Evolutionary conservation across 2,113 vertebrate genomes (phyloP), one percentile per base, ranked within the genome.

Genomic region (Cyanistes caeruleus): DNA sequence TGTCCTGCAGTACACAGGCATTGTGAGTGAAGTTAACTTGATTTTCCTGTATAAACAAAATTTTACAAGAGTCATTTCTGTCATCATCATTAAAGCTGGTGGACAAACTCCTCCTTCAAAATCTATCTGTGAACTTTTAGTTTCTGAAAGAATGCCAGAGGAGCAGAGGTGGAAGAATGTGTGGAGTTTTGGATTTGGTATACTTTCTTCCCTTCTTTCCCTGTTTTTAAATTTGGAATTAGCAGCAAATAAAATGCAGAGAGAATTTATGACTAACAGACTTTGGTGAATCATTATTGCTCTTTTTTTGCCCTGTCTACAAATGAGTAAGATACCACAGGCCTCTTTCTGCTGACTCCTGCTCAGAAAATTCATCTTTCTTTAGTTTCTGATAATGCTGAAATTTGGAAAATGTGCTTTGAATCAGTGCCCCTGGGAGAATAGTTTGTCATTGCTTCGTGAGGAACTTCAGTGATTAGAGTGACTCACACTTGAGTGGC

Each of bases 401-500:
- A 91, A 93, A 88, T 85, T 80, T 1, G 3, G 87, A 73, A 78
- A 93, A 92, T 84, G 74, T 53, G 39, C 97, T 97, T 95, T 97
- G 93, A 96, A 79, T 90, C 83, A 74, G 64, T 87, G 81, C 95
- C 97, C 96, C 96, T 95, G 89, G 97, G 97, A 98, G 98, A 98
- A 97, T 58, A 73, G 96, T 97, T 95, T 95, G 83, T 95, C 97
- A 62, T 98, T 98, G 97, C 98, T 97, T 98, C 94, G 98, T 98
- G 98, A 99, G 97, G 96, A 96, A 93, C 90, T 95, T 91, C 35
- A 89, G 95, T 98, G 98, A 98, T 97, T 84, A 90, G 95, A 97
- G 98, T 99, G 98, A 99, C 98, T 99, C 98, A 99, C 98, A 98
- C 98, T 98, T 91, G 97, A 95, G 94, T 97, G 95, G 97, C 98